Conservation (phyloP, 2,888 invertebrate species). For the Andrena haemorrhoa region DNA sequence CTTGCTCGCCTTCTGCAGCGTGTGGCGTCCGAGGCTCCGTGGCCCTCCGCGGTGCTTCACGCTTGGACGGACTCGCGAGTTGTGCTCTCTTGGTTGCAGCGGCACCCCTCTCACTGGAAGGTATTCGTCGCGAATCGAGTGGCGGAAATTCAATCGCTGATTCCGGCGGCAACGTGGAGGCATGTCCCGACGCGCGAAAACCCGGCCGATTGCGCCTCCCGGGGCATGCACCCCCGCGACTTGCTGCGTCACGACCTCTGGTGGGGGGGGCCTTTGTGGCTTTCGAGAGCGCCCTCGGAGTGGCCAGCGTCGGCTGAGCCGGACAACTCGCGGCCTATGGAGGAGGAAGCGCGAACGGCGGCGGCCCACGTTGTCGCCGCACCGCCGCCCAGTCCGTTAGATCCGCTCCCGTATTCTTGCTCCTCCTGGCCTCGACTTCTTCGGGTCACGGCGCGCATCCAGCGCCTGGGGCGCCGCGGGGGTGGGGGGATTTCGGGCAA, state of each 20-base stretch:
- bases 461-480: too few relatives aligned
- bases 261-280: not conserved
- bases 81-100: not conserved
- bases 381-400: too few relatives aligned
- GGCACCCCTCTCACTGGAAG: not conserved
- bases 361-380: too few relatives aligned
- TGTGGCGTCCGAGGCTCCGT: fast-evolving
- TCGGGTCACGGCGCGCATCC: too few relatives aligned
- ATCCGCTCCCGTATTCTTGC: too few relatives aligned
- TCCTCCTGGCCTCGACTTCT: too few relatives aligned
- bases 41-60: fast-evolving
- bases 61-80: not conserved
- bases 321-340: too few relatives aligned
- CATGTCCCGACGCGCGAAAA: not conserved
- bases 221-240: not conserved
- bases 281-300: not conserved
- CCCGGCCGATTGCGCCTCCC: not conserved
- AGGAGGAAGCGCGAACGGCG: too few relatives aligned
- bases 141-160: fast-evolving
- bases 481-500: too few relatives aligned
- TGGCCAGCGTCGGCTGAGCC: not conserved
- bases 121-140: not conserved
- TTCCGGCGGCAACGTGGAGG: not conserved
- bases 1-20: not conserved
- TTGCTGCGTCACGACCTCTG: fast-evolving